Base-by-base conservation (phyloP, 2,888 invertebrate genomes). In the Cryptus viduatorius region DNA sequence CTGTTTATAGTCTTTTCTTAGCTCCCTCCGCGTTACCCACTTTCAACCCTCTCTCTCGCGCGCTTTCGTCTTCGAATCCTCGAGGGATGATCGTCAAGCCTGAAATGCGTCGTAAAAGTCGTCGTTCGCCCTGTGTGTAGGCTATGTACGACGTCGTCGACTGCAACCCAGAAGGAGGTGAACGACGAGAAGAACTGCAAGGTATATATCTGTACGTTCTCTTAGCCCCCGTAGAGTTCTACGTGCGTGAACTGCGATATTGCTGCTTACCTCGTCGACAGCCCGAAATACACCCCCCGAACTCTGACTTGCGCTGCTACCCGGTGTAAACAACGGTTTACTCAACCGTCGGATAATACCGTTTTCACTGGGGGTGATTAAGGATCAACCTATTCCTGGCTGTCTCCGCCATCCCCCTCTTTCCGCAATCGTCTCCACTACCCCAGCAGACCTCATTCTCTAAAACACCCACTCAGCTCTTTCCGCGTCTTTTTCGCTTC, bases 321-420 rank as follows among this genome's bases (percentile, higher is more conserved):
- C 37, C 37, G 67, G 79, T 85, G 85, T 87, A 87, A 88, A 89
- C 88, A 89, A 85, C 82, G 81, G 78, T 87, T 86, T 82, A 78
- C 86, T 85, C 79, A 83, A 82, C 84, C 80, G 69, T 8, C 79
- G 77, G 59, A 78, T 75, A 79, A 84, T 85, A 80, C 78, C 84
- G 72, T 86, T 81, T 71, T 71, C 64, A 75, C 64, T 48, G 61
- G 59, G 37, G 46, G 79, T 79, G 71, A 79, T 82, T 79, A 82
- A 82, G 71, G 79, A 84, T 76, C 76, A 16, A 80, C 71, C 77
- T 42, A 29, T 83, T 75, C 67, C n/a, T 7, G 61, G 31, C n/a
- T n/a, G 68, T 8, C 37, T 37, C 37, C 7, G 7, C 8, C 37
- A 37, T 56, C 48, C 72, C 59, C 24, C 65, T 53, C 42, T 19